Evolutionary conservation across 1,140 invertebrate species (phyloP), one percentile per base, ranked within the genome.

Genomic region (Ceratosolen fusciceps): DNA sequence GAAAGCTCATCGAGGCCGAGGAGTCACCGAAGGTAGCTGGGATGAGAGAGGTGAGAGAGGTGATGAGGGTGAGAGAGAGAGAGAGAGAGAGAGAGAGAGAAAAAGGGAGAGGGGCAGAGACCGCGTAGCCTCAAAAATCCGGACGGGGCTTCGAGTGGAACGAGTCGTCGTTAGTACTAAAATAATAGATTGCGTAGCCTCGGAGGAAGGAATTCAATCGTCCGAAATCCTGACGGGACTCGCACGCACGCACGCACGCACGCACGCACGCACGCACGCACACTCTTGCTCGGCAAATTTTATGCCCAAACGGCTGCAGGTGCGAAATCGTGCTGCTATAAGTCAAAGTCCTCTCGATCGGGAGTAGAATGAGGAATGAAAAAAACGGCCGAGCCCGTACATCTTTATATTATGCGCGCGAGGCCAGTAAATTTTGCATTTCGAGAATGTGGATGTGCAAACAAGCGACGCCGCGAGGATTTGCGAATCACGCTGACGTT

Each of bases 361-460:
- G 47, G 21, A 26, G n/a, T n/a, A n/a, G n/a, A n/a, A n/a, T n/a
- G n/a, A n/a, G 16, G 12, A 70, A 52, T 7, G 39, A 39, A 67
- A 39, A 26, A 68, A 68, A 68, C 14, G 3, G 0, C 21, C 39
- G 10, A 16, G 16, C 14, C 10, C 5, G 8, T 1, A 52, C n/a
- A 12, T 19, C 26, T 71, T 71, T 34, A 43, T 49, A 39, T 47
- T 3, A 65, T 62, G 24, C 9, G 10, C 8, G 37, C 12, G 24
- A 60, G 56, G 14, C 24, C 24, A 14, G 73, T 49, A 75, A 52
- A 26, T 75, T 49, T 34, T 65, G 58, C n/a, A 52, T 34, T 52
- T 75, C 26, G 19, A 19, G 19, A 52, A 49, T 62, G 39, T 65
- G 10, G 65, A 52, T 47, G 43, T 34, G 60, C 29, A 75, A 75